Conservation (phyloP, 1,140 invertebrate genomes). For the Drosophila lacteicornis region DNA sequence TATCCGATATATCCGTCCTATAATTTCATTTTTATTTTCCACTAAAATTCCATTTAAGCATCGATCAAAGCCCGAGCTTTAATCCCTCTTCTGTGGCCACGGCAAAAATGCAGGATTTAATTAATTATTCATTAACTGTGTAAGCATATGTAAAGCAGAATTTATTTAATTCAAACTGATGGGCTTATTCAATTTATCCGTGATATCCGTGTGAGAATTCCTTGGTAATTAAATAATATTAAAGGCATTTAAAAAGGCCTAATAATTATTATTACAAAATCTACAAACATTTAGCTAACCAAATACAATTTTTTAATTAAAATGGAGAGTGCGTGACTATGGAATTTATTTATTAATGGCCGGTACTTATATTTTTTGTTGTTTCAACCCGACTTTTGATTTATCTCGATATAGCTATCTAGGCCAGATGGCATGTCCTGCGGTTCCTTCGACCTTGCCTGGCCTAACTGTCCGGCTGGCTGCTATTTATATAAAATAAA, state of each 20-base stretch:
- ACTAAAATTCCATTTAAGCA: neutral
- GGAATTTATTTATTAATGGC: slow-evolving; percentile 9
- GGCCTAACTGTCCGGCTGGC: neutral
- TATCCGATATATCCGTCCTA: slow-evolving; percentile 1
- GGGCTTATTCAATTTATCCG: no score
- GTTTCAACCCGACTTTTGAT: neutral
- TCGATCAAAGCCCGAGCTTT: neutral
- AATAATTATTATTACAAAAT: neutral
- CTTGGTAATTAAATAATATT: no score
- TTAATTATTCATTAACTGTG: no score
- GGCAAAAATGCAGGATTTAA: no score
- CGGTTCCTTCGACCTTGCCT: slow-evolving; percentile 20
- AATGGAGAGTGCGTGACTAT: neutral
- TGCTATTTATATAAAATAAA: slow-evolving; percentile 37
- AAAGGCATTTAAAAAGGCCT: no score
- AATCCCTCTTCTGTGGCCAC: neutral
- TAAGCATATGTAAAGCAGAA: no score
- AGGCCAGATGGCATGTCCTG: slow-evolving; percentile 33
- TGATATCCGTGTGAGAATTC: no score
- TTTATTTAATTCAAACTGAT: no score
- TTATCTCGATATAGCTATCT: slow-evolving; percentile 18
- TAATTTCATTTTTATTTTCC: neutral
- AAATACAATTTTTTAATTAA: neutral
- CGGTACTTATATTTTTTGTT: neutral
- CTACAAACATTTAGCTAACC: neutral